Base-by-base conservation (phyloP, 2,113 vertebrate genomes). In the Orycteropus afer region DNA sequence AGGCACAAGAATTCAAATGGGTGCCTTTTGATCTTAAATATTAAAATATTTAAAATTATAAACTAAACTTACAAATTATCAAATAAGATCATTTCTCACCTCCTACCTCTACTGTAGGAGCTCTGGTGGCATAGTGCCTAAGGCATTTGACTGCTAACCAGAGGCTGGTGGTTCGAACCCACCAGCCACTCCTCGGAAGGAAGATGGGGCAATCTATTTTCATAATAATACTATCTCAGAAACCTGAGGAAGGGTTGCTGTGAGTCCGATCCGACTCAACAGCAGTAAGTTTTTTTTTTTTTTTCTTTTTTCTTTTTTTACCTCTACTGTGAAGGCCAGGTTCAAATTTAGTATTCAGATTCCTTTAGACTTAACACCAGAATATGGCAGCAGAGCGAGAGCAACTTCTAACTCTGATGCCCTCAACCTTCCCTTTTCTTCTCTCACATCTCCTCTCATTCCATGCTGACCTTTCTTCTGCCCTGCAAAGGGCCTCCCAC, bases 391-490 rank as follows among this genome's bases (percentile, higher is more conserved):
- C 57, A 40, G 63, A 18, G n/a, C 18, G 18, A 67, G 14, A 45
- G 3, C 0, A 34, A 27, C 51, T 20, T 69, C 53, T 12, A 3
- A 2, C 18, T 11, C 13, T 0, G 18, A 8, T 37, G 11, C 20
- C 37, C 34, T 14, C n/a, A 5, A 5, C 0, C 7, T 34, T 67
- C 0, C 11, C 4, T 14, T 40, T 32, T 5, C 34, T 55, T 11
- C 10, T 2, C 29, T 0, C 0, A 1, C 29, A 4, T 2, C 17
- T 1, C 51, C 45, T 40, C 29, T 51, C 0, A 13, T 47, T 4
- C 34, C 17, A 20, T 27, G 29, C 32, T 10, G 49, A 59, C 11
- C 12, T 32, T 23, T 7, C 22, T 10, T 32, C 32, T 0, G 10
- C 20, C 40, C 25, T 29, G 10, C 10, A 3, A 65, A 14, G 37